phyloP scores from a whole-genome alignment of 2,888 invertebrate species.

The Noctua janthe region DNA sequence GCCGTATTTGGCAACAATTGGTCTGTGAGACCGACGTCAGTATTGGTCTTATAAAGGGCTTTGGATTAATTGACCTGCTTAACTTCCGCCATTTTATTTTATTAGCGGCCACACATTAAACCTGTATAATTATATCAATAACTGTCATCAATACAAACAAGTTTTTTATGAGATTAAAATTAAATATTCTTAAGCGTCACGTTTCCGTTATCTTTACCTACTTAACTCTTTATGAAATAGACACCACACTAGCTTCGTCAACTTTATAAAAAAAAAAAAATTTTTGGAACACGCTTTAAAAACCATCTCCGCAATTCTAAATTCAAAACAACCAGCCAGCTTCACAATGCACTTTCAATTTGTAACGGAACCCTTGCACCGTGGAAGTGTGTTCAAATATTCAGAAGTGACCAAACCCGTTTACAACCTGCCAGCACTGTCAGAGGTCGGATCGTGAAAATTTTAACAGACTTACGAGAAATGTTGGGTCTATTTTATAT shows the following conservation, averaged over 20 bases:
- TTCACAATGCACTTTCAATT: constrained; percentile 57
- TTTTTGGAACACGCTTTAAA: neutral
- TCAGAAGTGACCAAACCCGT: constrained; percentile 34
- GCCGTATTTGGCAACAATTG: neutral
- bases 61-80: neutral
- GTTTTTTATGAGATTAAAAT: neutral
- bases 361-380: constrained; percentile 28
- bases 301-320: constrained; percentile 8
- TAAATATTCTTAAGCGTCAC: neutral
- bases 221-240: neutral
- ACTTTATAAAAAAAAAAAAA: neutral
- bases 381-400: constrained; percentile 44
- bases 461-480: constrained; percentile 41
- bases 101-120: too few relatives aligned
- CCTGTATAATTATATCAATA: too few relatives aligned
- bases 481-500: constrained; percentile 21
- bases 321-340: constrained; percentile 17
- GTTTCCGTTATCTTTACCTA: neutral
- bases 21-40: neutral
- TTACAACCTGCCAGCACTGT: constrained; percentile 23
- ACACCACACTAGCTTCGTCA: neutral
- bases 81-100: too few relatives aligned
- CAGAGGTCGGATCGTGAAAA: constrained; percentile 37
- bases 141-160: neutral
- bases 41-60: neutral